Base-by-base conservation (phyloP, 30 jellyfish, hydroid and myxozoan genomes). In the Chrysaora quinquecirrha region DNA sequence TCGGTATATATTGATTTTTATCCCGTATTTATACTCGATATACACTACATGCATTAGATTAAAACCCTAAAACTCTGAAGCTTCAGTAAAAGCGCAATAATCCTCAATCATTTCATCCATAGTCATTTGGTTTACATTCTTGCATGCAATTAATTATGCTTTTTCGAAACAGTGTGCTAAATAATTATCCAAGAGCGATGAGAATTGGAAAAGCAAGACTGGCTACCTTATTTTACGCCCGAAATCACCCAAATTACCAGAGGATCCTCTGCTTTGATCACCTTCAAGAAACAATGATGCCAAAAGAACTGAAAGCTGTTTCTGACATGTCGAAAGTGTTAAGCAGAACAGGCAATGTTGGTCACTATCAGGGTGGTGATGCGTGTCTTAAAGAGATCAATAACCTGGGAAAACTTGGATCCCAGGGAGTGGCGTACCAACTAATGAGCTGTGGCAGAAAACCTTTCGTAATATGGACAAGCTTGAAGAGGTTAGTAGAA, bases 131-230 rank as follows among this genome's bases (percentile, higher is more conserved):
- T 64, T 64, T 14, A 64, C 27, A 7, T 64, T 64, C 28, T 20
- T 64, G 18, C 48, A 29, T 64, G 76, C 76, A n/a, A n/a, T n/a
- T n/a, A 2, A 9, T 64, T 10, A 64, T 64, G 76, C 48, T 64
- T 9, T 31, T 20, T 29, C 76, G 76, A 23, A 64, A 2, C 21
- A 48, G 76, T 2, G 48, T 31, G 4, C 76, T 47, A 64, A 64
- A 64, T 20, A 10, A 48, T 64, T 18, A 64, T 20, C 4, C 48
- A 1, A 18, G 3, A 2, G 76, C 76, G 28, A 29, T 29, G 9
- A 9, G 20, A n/a, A 19, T 48, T 20, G 76, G 43, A 22, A 64
- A 64, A 28, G 18, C 76, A 31, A 22, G 9, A 28, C 76, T 64
- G 9, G 48, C 48, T 28, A 27, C 10, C 2, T 20, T 27, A 1